phyloP scores from a whole-genome alignment of 2,113 vertebrate species.

The Stegastes partitus region DNA sequence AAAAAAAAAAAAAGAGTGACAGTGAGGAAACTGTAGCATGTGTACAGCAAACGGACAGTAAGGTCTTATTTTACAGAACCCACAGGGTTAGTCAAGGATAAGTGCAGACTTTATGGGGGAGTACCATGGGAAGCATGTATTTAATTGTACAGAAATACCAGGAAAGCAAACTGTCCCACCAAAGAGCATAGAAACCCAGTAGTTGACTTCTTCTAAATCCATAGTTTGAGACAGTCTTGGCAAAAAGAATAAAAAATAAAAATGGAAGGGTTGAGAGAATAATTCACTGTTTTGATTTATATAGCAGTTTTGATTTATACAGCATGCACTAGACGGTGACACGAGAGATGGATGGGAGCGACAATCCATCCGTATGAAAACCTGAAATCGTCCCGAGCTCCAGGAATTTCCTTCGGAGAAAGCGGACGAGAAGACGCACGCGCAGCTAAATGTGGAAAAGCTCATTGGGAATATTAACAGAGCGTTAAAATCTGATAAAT shows the following conservation, averaged over 20 bases:
- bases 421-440: constrained; percentile 12
- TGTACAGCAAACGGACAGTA: constrained; percentile 25
- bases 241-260: constrained; percentile 46
- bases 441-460: constrained; percentile 26
- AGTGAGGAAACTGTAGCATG: constrained; percentile 6
- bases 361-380: constrained; percentile 28
- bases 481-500: not conserved
- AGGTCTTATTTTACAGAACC: constrained; percentile 58
- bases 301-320: constrained; percentile 48
- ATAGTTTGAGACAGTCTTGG: constrained; percentile 53
- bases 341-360: constrained; percentile 29
- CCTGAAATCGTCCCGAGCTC: constrained; percentile 23
- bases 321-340: constrained; percentile 26
- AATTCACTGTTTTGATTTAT: constrained; percentile 59
- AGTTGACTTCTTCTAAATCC: constrained; percentile 56
- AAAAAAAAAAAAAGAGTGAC: constrained; percentile 28
- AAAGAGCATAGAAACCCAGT: constrained; percentile 40
- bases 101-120: constrained; percentile 62
- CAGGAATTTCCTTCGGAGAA: constrained; percentile 21
- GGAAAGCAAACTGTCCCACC: constrained; percentile 60
- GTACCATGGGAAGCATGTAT: constrained; percentile 51
- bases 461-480: not conserved
- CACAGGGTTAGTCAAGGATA: constrained; percentile 67
- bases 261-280: constrained; percentile 52
- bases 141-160: constrained; percentile 74